Base-by-base conservation (phyloP, 2,797 vertebrate genomes). In the Halcyon smyrnensis region DNA sequence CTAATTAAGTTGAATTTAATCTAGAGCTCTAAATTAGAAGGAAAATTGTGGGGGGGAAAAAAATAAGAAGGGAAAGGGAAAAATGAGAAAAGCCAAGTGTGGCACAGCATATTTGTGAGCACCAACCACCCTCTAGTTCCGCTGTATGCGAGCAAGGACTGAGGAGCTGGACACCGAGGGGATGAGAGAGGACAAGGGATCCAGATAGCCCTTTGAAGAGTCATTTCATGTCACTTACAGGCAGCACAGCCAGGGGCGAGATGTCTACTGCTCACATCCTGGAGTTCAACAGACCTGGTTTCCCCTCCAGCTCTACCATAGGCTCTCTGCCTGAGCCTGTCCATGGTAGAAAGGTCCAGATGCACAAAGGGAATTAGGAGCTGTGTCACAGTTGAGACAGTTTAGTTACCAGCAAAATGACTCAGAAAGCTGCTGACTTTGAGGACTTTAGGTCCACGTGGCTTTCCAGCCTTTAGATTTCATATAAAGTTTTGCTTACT, bases 1-100 rank as follows among this genome's bases (percentile, higher is more conserved):
- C 96, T 97, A 97, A 97, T 97, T 97, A 97, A 97, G 95, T 92
- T 89, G 87, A 97, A 95, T 97, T 96, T 97, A 96, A 97, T 96
- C 90, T 90, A 90, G 88, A 87, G 82, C 73, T 95, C 97, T 95
- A 93, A 90, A 97, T 95, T 91, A 96, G 94, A 93, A 95, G 68
- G 53, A 79, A 86, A 79, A 57, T 11, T 78, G 43, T 48, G 30
- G 37, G 17, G 8, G 34, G 8, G 11, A 6, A 34, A 83, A 88
- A 83, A 88, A 67, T 12, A 93, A 70, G 39, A 77, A 77, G 16
- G 6, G 8, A 45, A 63, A 62, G 12, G 28, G 21, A 30, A 70
- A 43, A 45, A 36, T 3, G 8, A 62, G 77, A 51, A 82, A 84
- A 88, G 17, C 39, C 15, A 9, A 65, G 51, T 3, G 0, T 71